A percentile compares a stretch with the other conserved stretches of the same genome.
These are phyloP conservation scores for Oxycera nigricornis DNA, from an alignment of 2,888 invertebrate species.

Conservation along the genomic window DNA sequence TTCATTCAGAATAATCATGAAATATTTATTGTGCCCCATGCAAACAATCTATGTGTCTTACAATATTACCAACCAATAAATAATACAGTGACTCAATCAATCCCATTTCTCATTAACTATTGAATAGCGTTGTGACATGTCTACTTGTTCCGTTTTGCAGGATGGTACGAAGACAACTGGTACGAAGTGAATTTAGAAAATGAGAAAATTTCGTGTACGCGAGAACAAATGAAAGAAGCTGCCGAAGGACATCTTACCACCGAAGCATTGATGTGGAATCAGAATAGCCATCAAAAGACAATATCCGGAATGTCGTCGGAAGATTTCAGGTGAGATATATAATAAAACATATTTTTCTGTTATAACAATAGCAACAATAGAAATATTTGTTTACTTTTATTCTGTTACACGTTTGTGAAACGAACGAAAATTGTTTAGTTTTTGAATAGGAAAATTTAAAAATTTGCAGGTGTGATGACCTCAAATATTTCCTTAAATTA, in stretches of 20 bases:
- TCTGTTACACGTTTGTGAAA: no score
- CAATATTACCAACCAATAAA: neutral
- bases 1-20: neutral
- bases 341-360: neutral
- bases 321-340: conserved; percentile 72
- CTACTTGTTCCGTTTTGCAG: no score
- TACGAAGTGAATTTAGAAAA: conserved; percentile 86
- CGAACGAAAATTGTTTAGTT: no score
- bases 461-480: no score
- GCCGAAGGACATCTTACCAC: conserved; percentile 98
- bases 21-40: neutral
- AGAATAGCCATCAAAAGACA: conserved; percentile 85
- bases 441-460: no score
- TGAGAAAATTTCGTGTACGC: conserved; percentile 90
- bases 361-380: no score
- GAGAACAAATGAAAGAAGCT: conserved; percentile 90
- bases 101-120: neutral
- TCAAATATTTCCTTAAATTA: no score
- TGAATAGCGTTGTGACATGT: no score
- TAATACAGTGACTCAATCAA: neutral
- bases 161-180: conserved; percentile 99
- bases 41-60: neutral
- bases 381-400: no score
- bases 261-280: conserved; percentile 98
- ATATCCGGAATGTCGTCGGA: conserved; percentile 95